Evolutionary conservation across 2,797 vertebrate species (phyloP).

Genomic region (Chelmon rostratus): DNA sequence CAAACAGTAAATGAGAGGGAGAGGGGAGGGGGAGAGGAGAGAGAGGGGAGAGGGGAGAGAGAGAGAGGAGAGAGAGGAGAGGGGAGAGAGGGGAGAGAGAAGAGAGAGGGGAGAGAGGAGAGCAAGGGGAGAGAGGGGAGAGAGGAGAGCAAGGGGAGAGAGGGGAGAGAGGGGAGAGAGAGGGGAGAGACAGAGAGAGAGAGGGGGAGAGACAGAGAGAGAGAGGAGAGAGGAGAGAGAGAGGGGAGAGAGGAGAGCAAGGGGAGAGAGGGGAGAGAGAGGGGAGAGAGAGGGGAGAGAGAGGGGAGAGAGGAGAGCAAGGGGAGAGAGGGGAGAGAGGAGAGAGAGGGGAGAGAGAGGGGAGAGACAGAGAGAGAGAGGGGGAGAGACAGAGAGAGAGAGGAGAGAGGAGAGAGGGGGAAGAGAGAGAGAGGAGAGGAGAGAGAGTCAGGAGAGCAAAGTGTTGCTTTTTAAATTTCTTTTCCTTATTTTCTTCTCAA

Average conservation of each 20-base stretch:
- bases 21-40: neutral
- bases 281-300: neutral
- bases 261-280: no score
- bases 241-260: neutral
- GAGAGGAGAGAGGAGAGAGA: neutral
- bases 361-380: neutral
- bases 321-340: neutral
- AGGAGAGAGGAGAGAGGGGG: neutral
- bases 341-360: neutral
- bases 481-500: no score
- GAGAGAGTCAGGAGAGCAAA: no score
- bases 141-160: no score
- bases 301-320: neutral
- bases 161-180: neutral
- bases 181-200: neutral
- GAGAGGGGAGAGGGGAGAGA: neutral
- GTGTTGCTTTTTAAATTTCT: no score
- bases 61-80: fast-evolving
- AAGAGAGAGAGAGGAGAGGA: neutral
- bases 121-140: neutral
- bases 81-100: neutral
- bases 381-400: no score
- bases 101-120: neutral
- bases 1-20: constrained; percentile 28
- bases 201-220: neutral